Evolutionary conservation across 2,113 vertebrate species (phyloP).

Genomic region (Illadopsis cleaveri): DNA sequence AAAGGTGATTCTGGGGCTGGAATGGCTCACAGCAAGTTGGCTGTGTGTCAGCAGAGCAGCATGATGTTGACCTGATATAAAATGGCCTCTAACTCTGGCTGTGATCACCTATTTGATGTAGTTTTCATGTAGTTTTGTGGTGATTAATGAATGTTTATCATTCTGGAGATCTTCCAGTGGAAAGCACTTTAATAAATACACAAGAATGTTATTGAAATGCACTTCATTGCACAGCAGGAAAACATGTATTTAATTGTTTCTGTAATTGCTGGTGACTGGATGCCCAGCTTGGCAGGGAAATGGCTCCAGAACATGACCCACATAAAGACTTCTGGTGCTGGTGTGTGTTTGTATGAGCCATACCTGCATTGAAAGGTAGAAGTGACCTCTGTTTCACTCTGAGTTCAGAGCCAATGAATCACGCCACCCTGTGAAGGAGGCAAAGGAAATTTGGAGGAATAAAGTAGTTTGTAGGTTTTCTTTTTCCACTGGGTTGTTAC

Average conservation of each 20-base stretch:
- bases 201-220: background rate
- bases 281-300: background rate
- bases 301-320: background rate
- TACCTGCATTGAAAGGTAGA: background rate
- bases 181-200: background rate
- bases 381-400: background rate
- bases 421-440: background rate
- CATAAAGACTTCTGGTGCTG: background rate
- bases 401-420: background rate
- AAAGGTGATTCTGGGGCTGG: background rate
- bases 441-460: background rate
- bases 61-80: background rate
- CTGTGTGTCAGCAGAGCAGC: background rate
- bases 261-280: background rate
- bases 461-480: background rate
- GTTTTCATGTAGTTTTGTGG: background rate
- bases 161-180: background rate
- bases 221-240: background rate
- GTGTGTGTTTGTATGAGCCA: rapidly evolving
- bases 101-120: background rate
- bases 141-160: background rate
- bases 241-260: background rate
- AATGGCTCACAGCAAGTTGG: background rate
- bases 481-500: background rate
- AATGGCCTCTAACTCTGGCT: background rate